These are phyloP conservation scores for Cossypha dichroa DNA, from an alignment of 2,797 vertebrate species.

Conservation along the genomic window DNA sequence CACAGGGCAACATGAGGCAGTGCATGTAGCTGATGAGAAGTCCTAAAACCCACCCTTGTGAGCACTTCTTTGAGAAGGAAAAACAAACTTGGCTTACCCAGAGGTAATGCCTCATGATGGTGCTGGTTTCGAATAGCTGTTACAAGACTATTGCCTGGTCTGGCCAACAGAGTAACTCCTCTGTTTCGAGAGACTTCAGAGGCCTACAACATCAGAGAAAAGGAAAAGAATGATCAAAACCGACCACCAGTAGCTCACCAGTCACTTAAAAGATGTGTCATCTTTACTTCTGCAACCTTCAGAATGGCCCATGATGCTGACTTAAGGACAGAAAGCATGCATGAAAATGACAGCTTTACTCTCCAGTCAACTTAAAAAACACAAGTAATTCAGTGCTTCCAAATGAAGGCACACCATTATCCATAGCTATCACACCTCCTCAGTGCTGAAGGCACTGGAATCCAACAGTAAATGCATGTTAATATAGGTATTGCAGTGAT, in stretches of 20 bases:
- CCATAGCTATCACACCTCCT: not conserved
- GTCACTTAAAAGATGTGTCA: not conserved
- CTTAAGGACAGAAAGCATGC: not conserved
- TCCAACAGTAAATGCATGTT: not conserved
- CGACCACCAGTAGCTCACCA: not conserved
- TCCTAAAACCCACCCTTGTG: not conserved
- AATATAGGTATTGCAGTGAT: not conserved
- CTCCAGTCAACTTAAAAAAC: not conserved
- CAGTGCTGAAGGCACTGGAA: not conserved
- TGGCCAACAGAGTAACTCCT: conserved; percentile 85
- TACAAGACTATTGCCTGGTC: conserved; percentile 90
- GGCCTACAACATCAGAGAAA: conserved; percentile 77
- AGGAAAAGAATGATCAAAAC: not conserved
- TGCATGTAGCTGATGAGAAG: not conserved
- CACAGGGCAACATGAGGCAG: not conserved
- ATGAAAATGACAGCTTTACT: not conserved
- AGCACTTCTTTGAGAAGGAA: not conserved
- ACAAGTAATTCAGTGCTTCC: not conserved
- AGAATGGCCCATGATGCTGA: not conserved
- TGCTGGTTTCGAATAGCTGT: conserved; percentile 91
- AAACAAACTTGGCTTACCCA: conserved; percentile 69
- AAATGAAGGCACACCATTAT: not conserved
- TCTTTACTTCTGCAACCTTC: not conserved
- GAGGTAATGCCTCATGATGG: conserved; percentile 84
- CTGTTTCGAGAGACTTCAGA: conserved; percentile 95